A percentile compares a stretch with the other conserved stretches of the same genome.
phyloP scores from a whole-genome alignment of 2,797 vertebrate species.

The Florisuga fusca region DNA sequence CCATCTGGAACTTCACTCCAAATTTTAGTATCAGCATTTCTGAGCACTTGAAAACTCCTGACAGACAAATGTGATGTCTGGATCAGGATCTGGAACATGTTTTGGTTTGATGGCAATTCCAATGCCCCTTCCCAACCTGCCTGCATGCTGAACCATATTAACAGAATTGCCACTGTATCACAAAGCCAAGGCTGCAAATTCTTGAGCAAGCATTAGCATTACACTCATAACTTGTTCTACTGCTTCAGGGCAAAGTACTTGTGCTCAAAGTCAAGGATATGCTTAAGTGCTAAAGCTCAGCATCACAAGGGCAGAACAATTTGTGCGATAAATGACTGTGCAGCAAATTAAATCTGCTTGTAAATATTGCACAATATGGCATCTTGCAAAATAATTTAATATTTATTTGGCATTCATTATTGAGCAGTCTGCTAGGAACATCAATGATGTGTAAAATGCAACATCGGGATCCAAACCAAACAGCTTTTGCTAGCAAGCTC shows the following conservation, averaged over 20 bases:
- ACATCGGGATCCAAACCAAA: slow-evolving; percentile 44
- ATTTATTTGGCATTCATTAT: slow-evolving; percentile 55
- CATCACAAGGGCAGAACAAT: background rate
- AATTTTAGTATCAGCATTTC: background rate
- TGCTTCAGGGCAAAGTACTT: background rate
- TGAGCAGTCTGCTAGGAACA: slow-evolving; percentile 52
- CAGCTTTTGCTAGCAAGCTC: slow-evolving; percentile 14
- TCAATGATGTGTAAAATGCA: slow-evolving; percentile 42
- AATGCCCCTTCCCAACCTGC: background rate
- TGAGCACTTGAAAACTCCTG: background rate
- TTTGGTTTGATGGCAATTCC: background rate
- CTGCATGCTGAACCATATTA: background rate
- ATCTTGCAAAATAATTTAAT: slow-evolving; percentile 60
- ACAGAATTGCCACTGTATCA: background rate
- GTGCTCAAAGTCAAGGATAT: slow-evolving; percentile 38
- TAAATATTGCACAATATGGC: slow-evolving; percentile 66
- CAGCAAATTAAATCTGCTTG: slow-evolving; percentile 62
- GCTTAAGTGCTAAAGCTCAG: slow-evolving; percentile 15
- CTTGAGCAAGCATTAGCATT: fast-evolving
- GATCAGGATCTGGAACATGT: background rate
- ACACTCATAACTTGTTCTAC: background rate
- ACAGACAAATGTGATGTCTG: background rate
- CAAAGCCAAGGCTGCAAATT: background rate
- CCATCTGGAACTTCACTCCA: background rate
- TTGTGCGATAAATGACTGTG: slow-evolving; percentile 25